Evolutionary conservation across 2,888 invertebrate species (phyloP).

Genomic region (Tholera decimalis): DNA sequence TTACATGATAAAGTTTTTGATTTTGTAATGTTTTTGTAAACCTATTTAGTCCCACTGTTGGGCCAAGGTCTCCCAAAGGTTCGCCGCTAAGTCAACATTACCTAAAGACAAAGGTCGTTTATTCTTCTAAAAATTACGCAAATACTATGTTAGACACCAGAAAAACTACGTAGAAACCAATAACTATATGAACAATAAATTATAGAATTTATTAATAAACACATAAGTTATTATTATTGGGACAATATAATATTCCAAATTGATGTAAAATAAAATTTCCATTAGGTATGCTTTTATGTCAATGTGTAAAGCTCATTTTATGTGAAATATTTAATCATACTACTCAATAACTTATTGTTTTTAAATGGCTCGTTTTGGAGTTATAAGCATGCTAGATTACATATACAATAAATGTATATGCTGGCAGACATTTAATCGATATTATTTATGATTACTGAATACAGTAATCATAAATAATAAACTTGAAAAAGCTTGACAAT

Average conservation of each 20-base stretch:
- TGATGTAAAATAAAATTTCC: conserved; percentile 29
- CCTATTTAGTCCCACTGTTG: too few species aligned
- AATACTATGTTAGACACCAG: conserved; percentile 20
- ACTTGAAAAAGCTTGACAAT: too few species aligned
- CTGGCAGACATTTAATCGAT: too few species aligned
- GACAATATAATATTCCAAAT: conserved; percentile 32
- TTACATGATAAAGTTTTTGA: background rate
- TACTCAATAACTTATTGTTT: conserved; percentile 38
- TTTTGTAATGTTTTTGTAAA: too few species aligned
- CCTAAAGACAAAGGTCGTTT: too few species aligned
- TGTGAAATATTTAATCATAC: conserved; percentile 29
- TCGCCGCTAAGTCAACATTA: too few species aligned
- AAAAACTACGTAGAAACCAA: conserved; percentile 21
- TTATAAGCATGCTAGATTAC: background rate
- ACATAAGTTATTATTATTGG: conserved; percentile 16
- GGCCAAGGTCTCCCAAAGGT: too few species aligned
- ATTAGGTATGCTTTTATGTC: conserved; percentile 40
- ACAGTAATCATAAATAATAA: too few species aligned
- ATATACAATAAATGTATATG: too few species aligned
- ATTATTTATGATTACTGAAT: too few species aligned
- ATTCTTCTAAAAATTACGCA: background rate
- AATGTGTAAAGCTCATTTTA: conserved; percentile 2
- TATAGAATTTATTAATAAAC: conserved; percentile 16
- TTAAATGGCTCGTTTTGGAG: conserved; percentile 51
- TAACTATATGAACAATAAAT: conserved; percentile 44